Conservation (phyloP, 2,113 vertebrate species). For the Clupea harengus region DNA sequence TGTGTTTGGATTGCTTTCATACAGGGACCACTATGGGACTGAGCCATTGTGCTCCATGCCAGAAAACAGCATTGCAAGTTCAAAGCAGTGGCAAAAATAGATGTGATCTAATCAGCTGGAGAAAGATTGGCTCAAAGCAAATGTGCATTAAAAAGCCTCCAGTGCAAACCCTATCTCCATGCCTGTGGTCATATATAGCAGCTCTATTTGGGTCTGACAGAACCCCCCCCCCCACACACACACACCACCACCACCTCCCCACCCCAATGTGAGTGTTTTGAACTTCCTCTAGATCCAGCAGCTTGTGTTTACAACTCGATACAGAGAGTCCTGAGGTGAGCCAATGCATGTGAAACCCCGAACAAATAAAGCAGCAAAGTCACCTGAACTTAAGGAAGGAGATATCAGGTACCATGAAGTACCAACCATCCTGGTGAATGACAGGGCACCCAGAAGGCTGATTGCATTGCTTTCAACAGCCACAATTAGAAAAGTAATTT, state of each 20-base stretch:
- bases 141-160: not conserved
- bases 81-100: not conserved
- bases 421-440: not conserved
- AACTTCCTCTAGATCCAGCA: not conserved
- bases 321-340: conserved; percentile 1
- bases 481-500: not conserved
- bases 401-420: not conserved
- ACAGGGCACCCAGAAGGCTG: not conserved
- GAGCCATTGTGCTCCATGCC: not conserved
- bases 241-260: not conserved
- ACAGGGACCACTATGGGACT: not conserved
- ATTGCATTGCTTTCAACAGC: not conserved
- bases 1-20: not conserved
- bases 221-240: too few species aligned
- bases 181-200: not conserved
- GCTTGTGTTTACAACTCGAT: not conserved
- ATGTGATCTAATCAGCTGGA: not conserved
- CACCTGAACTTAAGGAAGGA: not conserved
- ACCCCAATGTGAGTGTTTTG: not conserved
- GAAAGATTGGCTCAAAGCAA: not conserved
- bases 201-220: not conserved
- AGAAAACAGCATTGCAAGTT: not conserved
- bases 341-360: not conserved
- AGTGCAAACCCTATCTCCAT: not conserved
- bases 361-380: not conserved